Conservation (phyloP, 30 jellyfish, hydroid and myxozoan species). For the Hydractinia symbiolongicarpus region DNA sequence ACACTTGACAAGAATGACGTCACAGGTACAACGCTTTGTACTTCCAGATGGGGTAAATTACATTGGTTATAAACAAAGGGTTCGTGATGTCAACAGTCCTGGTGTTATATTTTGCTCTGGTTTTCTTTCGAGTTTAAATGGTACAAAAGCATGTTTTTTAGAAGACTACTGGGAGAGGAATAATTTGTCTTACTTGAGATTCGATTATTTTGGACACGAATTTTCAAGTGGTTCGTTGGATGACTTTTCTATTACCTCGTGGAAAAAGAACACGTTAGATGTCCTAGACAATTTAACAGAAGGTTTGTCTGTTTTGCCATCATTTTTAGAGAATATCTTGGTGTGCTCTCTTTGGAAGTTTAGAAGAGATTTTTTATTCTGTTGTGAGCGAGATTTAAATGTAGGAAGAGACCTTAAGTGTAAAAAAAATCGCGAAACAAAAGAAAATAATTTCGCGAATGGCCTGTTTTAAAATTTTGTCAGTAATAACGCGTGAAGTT, state of each 20-base stretch:
- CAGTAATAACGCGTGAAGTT: no score
- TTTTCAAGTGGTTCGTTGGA: slow-evolving; percentile 53
- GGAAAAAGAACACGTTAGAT: slow-evolving; percentile 54
- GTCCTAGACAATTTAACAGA: slow-evolving; percentile 39
- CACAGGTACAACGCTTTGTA: not conserved
- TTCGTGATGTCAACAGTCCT: slow-evolving; percentile 4
- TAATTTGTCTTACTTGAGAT: slow-evolving; percentile 35
- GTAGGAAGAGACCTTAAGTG: no score
- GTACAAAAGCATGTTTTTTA: slow-evolving; percentile 43
- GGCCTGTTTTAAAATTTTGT: no score
- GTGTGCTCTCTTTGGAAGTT: no score
- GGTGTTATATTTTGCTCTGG: slow-evolving; percentile 70
- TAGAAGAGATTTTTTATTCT: no score
- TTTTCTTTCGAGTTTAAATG: slow-evolving; percentile 53
- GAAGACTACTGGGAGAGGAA: slow-evolving; percentile 40
- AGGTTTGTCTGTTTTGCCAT: slow-evolving; percentile 20
- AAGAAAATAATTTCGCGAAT: no score
- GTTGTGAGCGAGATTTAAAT: no score
- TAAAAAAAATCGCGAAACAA: no score
- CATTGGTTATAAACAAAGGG: slow-evolving; percentile 49
- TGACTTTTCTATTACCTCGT: slow-evolving; percentile 40
- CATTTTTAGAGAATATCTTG: no score
- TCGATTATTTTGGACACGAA: slow-evolving; percentile 70
- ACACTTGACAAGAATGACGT: not conserved
- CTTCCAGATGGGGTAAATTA: slow-evolving; percentile 6